A percentile compares a stretch with the other conserved stretches of the same genome.
phyloP scores from a whole-genome alignment of 2,113 vertebrate species.

The Rhineura floridana region DNA sequence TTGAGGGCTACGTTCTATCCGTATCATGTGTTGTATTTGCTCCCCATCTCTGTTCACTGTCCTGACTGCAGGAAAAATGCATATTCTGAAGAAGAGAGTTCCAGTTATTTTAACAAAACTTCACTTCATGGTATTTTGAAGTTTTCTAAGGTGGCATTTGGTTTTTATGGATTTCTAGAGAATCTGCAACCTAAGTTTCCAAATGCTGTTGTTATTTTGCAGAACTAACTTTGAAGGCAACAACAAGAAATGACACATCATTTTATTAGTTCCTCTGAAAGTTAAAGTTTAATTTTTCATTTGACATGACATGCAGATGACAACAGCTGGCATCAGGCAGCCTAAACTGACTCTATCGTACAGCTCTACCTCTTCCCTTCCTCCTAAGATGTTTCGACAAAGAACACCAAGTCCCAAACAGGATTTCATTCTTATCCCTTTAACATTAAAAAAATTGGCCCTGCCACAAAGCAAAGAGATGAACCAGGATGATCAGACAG shows the following conservation, averaged over 20 bases:
- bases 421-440: constrained; percentile 17
- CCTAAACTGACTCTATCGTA: neutral
- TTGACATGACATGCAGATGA: neutral
- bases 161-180: neutral
- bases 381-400: constrained; percentile 26
- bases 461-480: neutral
- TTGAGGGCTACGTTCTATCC: no score
- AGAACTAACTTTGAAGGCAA: neutral
- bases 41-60: no score
- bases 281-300: neutral
- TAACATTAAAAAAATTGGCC: constrained; percentile 38
- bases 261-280: neutral
- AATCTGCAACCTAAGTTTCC: neutral
- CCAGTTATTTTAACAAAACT: neutral
- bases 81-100: neutral
- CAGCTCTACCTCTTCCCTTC: neutral
- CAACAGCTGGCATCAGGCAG: neutral
- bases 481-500: neutral
- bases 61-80: neutral
- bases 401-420: constrained; percentile 22
- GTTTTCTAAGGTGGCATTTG: neutral
- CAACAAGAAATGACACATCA: neutral
- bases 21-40: no score
- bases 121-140: neutral
- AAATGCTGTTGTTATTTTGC: neutral